phyloP scores from a whole-genome alignment of 2,797 vertebrate genomes.

The Gorsachius magnificus region DNA sequence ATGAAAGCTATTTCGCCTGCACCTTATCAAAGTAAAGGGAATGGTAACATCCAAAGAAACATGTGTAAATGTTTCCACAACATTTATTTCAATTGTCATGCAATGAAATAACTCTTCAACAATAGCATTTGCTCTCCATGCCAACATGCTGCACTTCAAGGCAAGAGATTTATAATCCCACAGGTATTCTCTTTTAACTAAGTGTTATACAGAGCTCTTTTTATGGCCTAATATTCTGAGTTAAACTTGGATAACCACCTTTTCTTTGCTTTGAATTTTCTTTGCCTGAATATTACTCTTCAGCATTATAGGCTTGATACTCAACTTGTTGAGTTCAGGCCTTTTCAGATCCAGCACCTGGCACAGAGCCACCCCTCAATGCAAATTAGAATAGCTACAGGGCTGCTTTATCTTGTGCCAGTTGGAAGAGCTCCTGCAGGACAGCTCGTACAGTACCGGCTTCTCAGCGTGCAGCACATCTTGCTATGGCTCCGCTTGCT shows the following conservation, averaged over 20 bases:
- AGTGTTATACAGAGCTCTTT: conserved; percentile 11
- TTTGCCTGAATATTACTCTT: not conserved
- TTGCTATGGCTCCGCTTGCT: accelerated
- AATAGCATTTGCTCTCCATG: conserved; percentile 6
- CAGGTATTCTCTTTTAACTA: conserved; percentile 22
- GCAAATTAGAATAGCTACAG: not conserved
- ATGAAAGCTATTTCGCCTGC: conserved; percentile 44
- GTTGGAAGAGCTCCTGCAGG: not conserved
- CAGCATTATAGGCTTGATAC: not conserved
- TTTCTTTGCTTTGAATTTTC: not conserved
- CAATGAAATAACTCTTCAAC: conserved; percentile 59
- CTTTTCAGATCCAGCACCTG: not conserved
- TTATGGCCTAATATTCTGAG: not conserved
- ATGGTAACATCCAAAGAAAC: conserved; percentile 36
- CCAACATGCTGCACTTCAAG: conserved; percentile 41
- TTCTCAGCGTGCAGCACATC: not conserved
- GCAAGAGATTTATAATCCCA: conserved; percentile 46
- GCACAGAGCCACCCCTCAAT: not conserved
- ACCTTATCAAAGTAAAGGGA: conserved; percentile 47
- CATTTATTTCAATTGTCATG: conserved; percentile 49
- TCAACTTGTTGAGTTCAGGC: not conserved
- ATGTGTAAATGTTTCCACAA: conserved; percentile 59
- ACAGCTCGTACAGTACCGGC: not conserved
- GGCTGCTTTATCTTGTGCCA: not conserved
- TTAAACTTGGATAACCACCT: not conserved